Evolutionary conservation across 2,797 vertebrate genomes (phyloP), one percentile per base, ranked within the genome.

Genomic region (Meriones psammophilus): DNA sequence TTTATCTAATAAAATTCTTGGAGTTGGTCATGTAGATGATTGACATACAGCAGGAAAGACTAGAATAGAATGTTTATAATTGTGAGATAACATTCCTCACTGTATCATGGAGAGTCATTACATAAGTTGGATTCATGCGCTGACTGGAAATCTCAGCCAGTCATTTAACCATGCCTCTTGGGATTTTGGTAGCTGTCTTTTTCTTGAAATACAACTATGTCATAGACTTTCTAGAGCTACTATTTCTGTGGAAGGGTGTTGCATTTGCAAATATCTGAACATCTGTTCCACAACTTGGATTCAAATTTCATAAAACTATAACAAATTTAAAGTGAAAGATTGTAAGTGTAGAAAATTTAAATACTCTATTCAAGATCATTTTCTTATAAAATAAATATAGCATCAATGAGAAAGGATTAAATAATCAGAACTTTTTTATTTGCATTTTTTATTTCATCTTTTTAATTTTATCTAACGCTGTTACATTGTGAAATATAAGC

Each of bases 161-260:
- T 92, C 26, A 86, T 90, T 89, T 89, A 90, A 77, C 33, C 85
- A 0, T 79, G 66, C 64, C 30, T 92, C 79, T 64, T 93, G 60
- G 74, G 60, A 39, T 66, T 94, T 90, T 50, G 77, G 26, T 97
- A 88, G 60, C 22, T 93, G 54, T 69, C 58, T 95, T 97, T 88
- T 50, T 62, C 86, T 56, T 42, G 15, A 95, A 94, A 92, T 88
- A 80, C 69, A 87, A 7, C 10, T 92, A 80, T 91, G 26, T 90
- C 85, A 79, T 62, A 22, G 18, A 83, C 76, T 85, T 54, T 92
- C 36, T 78, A 42, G 14, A 60, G 90, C 92, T 1, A 85, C 17
- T 68, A 91, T 94, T 91, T 95, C 78, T 88, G 83, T 68, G 54
- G n/a, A 96, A 97, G 77, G 83, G n/a, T 39, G 60, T 68, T 84